These are phyloP conservation scores for Euura lappo DNA, from an alignment of 1,140 invertebrate genomes.

Conservation along the genomic window DNA sequence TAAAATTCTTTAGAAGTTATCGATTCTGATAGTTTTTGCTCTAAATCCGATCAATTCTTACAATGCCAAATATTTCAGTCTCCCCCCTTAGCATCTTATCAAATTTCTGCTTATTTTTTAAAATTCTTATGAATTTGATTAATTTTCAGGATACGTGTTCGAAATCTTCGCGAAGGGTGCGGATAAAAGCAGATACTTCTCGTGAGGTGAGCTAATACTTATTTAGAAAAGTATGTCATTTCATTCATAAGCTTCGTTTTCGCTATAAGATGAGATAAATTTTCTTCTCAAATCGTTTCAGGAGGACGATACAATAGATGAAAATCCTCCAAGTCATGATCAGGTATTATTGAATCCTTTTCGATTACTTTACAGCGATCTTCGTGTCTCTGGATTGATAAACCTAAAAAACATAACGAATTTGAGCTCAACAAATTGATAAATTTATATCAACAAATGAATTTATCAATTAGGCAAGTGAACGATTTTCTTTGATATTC, in stretches of 20 bases:
- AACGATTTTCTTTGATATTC: constrained; percentile 15
- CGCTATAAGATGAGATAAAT: neutral
- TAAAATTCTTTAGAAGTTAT: too few relatives aligned
- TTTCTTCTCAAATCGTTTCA: neutral
- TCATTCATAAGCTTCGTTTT: neutral
- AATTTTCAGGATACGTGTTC: constrained; percentile 13
- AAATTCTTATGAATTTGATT: too few relatives aligned
- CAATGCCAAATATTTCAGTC: too few relatives aligned
- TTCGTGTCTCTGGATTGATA: too few relatives aligned
- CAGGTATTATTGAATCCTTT: neutral
- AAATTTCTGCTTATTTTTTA: neutral
- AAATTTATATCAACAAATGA: neutral
- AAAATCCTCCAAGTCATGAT: neutral
- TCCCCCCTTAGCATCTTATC: too few relatives aligned
- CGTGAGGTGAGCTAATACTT: constrained; percentile 19
- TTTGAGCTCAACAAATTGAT: neutral
- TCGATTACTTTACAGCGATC: too few relatives aligned
- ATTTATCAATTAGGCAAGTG: too few relatives aligned
- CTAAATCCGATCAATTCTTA: too few relatives aligned
- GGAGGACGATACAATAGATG: neutral
- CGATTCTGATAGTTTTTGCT: too few relatives aligned
- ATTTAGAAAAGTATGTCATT: neutral
- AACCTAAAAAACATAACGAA: too few relatives aligned
- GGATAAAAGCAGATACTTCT: constrained; percentile 20
- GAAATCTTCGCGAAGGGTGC: constrained; percentile 20